Evolutionary conservation across 2,888 invertebrate species (phyloP).

Genomic region (Drosophila kambysellisi): DNA sequence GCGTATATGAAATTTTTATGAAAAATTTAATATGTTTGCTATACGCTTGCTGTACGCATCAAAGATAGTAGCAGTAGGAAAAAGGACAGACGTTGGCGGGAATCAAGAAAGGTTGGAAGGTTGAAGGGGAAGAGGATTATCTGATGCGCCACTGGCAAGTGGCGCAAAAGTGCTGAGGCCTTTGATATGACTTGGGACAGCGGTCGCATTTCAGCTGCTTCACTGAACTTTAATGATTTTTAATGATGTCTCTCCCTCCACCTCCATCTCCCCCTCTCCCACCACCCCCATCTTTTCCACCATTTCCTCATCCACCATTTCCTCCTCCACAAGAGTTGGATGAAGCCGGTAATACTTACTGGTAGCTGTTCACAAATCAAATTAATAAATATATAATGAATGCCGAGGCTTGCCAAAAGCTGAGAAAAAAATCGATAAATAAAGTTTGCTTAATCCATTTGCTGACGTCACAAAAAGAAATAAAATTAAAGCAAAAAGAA

Average conservation of each 20-base stretch:
- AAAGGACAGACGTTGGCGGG: not conserved
- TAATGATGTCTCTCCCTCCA: slow-evolving; percentile 49
- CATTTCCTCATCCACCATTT: not conserved
- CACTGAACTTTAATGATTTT: slow-evolving; percentile 76
- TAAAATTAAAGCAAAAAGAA: not conserved
- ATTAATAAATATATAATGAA: slow-evolving; percentile 71
- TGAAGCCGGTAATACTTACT: slow-evolving; percentile 16
- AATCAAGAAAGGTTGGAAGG: not conserved
- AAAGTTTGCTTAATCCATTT: slow-evolving; percentile 68
- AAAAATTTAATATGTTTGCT: slow-evolving; percentile 53
- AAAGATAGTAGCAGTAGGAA: not conserved
- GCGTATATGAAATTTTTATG: slow-evolving; percentile 54
- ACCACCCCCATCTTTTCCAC: not conserved
- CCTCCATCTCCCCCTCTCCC: not conserved
- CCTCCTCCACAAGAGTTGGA: not conserved
- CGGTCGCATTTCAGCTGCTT: slow-evolving; percentile 64
- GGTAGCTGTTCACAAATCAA: slow-evolving; percentile 54
- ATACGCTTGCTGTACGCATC: not conserved
- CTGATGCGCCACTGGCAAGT: slow-evolving; percentile 10
- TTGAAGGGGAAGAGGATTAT: not conserved
- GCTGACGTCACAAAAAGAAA: slow-evolving; percentile 45
- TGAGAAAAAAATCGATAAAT: slow-evolving; percentile 65
- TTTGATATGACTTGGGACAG: slow-evolving; percentile 61
- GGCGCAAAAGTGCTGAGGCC: slow-evolving; percentile 29
- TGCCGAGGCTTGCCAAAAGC: slow-evolving; percentile 10